Evolutionary conservation across 2,113 vertebrate genomes (phyloP).

Genomic region (Nothocercus julius): DNA sequence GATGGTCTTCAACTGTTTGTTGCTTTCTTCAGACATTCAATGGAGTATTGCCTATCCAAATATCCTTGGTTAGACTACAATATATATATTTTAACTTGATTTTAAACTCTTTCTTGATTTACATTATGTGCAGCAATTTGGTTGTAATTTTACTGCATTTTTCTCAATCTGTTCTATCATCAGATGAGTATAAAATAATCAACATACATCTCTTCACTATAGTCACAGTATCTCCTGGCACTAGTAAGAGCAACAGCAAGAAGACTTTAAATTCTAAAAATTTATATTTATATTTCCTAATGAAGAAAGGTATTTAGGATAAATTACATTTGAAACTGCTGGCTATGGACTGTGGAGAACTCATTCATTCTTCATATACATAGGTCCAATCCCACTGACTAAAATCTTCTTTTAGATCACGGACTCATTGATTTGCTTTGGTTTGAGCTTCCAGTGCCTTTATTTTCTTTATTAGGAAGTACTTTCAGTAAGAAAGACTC

Average conservation of each 20-base stretch:
- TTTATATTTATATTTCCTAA: not conserved
- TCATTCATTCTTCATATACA: not conserved
- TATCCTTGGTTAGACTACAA: not conserved
- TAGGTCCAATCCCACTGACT: not conserved
- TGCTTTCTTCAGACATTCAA: not conserved
- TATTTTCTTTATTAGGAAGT: not conserved
- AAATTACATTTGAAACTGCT: constrained; percentile 30
- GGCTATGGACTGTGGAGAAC: not conserved
- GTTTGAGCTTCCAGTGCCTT: not conserved
- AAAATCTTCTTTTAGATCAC: constrained; percentile 15
- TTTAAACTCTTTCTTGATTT: not conserved
- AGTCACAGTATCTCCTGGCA: not conserved
- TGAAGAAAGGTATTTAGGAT: constrained; percentile 35
- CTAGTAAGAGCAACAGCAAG: not conserved
- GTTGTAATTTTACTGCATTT: not conserved
- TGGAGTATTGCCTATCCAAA: not conserved
- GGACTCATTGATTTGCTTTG: constrained; percentile 3
- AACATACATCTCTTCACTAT: not conserved
- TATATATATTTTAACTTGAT: not conserved
- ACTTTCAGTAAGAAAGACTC: not conserved
- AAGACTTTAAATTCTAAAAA: constrained; percentile 21
- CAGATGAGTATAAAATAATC: not conserved
- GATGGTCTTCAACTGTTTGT: not conserved
- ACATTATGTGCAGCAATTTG: not conserved
- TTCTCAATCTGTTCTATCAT: not conserved